Evolutionary conservation across 2,888 invertebrate species (phyloP).

Genomic region (Drosophila pseudotakahashii): DNA sequence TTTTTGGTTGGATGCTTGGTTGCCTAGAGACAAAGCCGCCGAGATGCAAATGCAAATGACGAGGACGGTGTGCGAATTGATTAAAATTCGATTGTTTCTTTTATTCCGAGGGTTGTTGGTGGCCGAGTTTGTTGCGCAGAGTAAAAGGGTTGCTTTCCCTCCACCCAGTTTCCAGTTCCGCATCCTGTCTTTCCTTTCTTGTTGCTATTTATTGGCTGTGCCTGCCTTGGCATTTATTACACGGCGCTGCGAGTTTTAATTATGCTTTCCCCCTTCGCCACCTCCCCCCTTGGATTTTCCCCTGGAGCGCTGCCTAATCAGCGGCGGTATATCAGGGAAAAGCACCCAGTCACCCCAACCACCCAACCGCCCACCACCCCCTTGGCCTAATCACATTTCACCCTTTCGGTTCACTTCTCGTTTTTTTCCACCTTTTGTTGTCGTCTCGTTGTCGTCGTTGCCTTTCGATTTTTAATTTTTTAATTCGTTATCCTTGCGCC

Average conservation of each 20-base stretch:
- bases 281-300: not conserved
- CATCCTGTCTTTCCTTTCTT: constrained; percentile 54
- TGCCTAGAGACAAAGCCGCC: constrained; percentile 57
- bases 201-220: constrained; percentile 77
- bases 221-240: constrained; percentile 80
- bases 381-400: constrained; percentile 75
- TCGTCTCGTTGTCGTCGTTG: constrained; percentile 57
- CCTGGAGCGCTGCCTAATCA: constrained; percentile 72
- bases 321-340: constrained; percentile 67
- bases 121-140: not conserved
- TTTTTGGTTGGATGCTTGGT: constrained; percentile 49
- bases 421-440: constrained; percentile 64
- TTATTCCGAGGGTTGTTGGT: constrained; percentile 52
- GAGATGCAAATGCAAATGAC: constrained; percentile 62
- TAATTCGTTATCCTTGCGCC: constrained; percentile 82
- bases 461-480: constrained; percentile 80
- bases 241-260: constrained; percentile 75
- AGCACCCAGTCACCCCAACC: constrained; percentile 14
- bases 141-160: constrained; percentile 60
- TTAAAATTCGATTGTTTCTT: constrained; percentile 84
- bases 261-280: constrained; percentile 50
- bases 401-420: constrained; percentile 59
- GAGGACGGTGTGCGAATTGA: constrained; percentile 78
- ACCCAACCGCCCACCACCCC: constrained; percentile 26
- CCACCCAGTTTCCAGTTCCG: constrained; percentile 5